These are phyloP conservation scores for Biston stratarius DNA, from an alignment of 2,888 invertebrate genomes.

Conservation along the genomic window DNA sequence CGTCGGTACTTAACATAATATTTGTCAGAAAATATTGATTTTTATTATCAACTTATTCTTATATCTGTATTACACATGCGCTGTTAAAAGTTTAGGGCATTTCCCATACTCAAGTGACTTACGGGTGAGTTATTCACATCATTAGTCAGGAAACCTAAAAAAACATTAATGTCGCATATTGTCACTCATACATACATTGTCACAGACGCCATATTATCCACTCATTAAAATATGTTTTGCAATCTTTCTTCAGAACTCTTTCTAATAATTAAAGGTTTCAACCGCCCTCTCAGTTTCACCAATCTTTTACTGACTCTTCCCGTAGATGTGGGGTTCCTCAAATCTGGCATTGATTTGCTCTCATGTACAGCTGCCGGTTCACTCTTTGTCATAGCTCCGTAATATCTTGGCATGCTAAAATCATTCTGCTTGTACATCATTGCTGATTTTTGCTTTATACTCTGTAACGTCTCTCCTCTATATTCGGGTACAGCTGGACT, in stretches of 20 bases:
- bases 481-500: slow-evolving; percentile 74
- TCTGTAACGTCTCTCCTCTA: slow-evolving; percentile 76
- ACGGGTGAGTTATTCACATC: no score
- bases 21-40: no score
- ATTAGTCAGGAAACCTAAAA: no score
- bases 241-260: slow-evolving; percentile 78
- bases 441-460: slow-evolving; percentile 84
- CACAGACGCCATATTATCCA: neutral
- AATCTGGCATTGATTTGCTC: slow-evolving; percentile 83
- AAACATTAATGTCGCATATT: no score
- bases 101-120: no score
- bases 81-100: no score
- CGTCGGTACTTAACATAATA: no score
- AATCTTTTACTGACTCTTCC: slow-evolving; percentile 77
- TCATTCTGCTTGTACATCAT: slow-evolving; percentile 81
- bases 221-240: slow-evolving; percentile 40
- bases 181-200: neutral
- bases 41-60: no score
- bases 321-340: slow-evolving; percentile 65
- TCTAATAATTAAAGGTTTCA: slow-evolving; percentile 81
- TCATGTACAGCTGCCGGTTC: slow-evolving; percentile 71
- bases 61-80: no score
- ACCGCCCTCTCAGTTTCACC: slow-evolving; percentile 74
- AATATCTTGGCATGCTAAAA: slow-evolving; percentile 88
- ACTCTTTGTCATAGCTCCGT: slow-evolving; percentile 74